phyloP scores from a whole-genome alignment of 2,888 invertebrate genomes.

The Homarus gammarus region DNA sequence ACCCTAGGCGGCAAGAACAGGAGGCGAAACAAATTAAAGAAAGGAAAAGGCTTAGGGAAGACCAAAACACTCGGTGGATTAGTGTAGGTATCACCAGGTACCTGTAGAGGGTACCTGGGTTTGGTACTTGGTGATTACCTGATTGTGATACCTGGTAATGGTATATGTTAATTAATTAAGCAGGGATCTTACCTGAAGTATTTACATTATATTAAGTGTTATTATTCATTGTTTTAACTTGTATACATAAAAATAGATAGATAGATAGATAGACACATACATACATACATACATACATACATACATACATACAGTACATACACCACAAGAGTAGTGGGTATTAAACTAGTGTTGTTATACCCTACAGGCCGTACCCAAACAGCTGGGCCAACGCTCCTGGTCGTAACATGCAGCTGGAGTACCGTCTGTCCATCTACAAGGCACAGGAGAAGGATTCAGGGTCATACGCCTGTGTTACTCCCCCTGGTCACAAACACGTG shows the following conservation, averaged over 20 bases:
- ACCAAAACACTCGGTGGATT: conserved; percentile 5
- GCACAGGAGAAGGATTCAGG: conserved; percentile 92
- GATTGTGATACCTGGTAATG: too few relatives aligned
- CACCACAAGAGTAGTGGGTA: too few relatives aligned
- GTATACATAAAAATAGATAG: too few relatives aligned
- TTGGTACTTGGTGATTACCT: too few relatives aligned
- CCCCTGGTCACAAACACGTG: conserved; percentile 87
- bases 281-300: conserved; percentile 26
- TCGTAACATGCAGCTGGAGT: conserved; percentile 88
- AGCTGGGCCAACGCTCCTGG: conserved; percentile 91
- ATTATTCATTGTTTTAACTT: too few relatives aligned
- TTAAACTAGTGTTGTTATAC: too few relatives aligned
- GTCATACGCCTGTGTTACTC: conserved; percentile 90
- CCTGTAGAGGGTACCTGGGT: too few relatives aligned
- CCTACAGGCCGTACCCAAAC: conserved; percentile 85
- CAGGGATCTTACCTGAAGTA: too few relatives aligned
- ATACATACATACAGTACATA: neutral
- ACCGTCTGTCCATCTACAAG: conserved; percentile 88
- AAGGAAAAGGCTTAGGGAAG: conserved; percentile 35
- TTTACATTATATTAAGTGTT: too few relatives aligned
- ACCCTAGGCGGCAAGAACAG: conserved; percentile 31
- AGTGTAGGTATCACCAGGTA: conserved; percentile 27
- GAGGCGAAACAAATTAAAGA: conserved; percentile 21
- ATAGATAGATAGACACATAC: too few relatives aligned
- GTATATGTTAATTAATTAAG: too few relatives aligned